Evolutionary conservation across 2,888 invertebrate species (phyloP).

Genomic region (Drosophila paracracens): DNA sequence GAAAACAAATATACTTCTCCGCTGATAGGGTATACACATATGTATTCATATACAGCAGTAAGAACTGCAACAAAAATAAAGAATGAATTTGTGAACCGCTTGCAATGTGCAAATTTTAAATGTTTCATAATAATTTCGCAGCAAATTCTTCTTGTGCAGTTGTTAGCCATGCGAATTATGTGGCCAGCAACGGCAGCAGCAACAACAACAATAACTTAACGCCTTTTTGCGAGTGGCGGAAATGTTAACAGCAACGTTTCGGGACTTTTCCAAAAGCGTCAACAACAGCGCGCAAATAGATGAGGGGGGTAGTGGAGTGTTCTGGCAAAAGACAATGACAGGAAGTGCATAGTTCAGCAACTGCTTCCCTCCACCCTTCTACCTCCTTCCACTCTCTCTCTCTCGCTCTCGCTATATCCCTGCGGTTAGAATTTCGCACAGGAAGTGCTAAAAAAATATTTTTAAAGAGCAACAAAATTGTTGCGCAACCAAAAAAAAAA

Average conservation of each 20-base stretch:
- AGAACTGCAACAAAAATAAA: neutral
- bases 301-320: neutral
- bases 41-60: neutral
- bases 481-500: conserved; percentile 12
- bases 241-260: conserved; percentile 57
- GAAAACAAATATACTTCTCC: neutral
- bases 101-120: conserved; percentile 63
- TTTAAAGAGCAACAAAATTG: conserved; percentile 44
- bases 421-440: conserved; percentile 58
- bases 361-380: neutral
- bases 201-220: conserved; percentile 30
- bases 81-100: conserved; percentile 41
- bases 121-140: conserved; percentile 62
- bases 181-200: conserved; percentile 25
- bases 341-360: conserved; percentile 57
- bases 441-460: conserved; percentile 61
- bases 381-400: neutral
- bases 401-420: conserved; percentile 5
- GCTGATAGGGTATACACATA: no score
- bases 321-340: conserved; percentile 39
- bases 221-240: conserved; percentile 48
- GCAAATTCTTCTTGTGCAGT: conserved; percentile 59
- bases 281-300: conserved; percentile 4
- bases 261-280: conserved; percentile 27
- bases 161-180: conserved; percentile 66